Conservation (phyloP, 92 coral and sea anemone species). For the Plumapathes pennacea region DNA sequence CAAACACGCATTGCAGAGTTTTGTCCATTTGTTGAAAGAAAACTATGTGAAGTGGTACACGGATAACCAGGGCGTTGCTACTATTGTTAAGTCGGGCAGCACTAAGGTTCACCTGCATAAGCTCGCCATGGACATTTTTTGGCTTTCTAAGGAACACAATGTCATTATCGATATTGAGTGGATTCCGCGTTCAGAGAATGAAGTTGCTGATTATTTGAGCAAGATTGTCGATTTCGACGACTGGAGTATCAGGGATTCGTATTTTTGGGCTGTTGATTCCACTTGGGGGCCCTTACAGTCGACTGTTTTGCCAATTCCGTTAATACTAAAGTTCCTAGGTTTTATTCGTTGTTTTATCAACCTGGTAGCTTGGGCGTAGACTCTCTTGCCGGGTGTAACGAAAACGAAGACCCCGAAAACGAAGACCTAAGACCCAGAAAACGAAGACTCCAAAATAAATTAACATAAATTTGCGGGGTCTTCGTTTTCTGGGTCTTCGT, state of each 20-base stretch:
- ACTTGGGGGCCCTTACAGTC: conserved; percentile 39
- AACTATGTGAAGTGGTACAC: conserved; percentile 48
- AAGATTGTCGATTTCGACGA: conserved; percentile 43
- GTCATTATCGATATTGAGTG: conserved; percentile 20
- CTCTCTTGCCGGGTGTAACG: too few relatives aligned
- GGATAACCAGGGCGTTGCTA: conserved; percentile 54
- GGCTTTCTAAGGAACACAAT: conserved; percentile 1
- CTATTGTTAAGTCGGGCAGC: conserved; percentile 50
- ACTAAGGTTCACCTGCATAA: conserved; percentile 45
- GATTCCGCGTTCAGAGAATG: conserved; percentile 45
- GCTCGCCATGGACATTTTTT: conserved; percentile 32
- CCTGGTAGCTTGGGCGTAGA: conserved; percentile 53
- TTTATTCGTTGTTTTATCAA: too few relatives aligned
- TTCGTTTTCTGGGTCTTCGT: too few relatives aligned
- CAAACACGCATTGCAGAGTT: conserved; percentile 22
- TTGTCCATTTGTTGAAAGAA: conserved; percentile 6
- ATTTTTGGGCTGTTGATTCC: conserved; percentile 13
- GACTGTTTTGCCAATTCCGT: conserved; percentile 48
- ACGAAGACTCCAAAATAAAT: too few relatives aligned
- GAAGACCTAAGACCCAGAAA: too few relatives aligned
- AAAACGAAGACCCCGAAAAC: too few relatives aligned
- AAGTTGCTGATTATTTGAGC: conserved; percentile 47
- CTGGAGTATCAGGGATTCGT: conserved; percentile 36
- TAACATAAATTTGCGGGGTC: too few relatives aligned
- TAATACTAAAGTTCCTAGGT: conserved; percentile 22